Conservation (phyloP, 2,113 vertebrate genomes). For the Neopipo cinnamomea region DNA sequence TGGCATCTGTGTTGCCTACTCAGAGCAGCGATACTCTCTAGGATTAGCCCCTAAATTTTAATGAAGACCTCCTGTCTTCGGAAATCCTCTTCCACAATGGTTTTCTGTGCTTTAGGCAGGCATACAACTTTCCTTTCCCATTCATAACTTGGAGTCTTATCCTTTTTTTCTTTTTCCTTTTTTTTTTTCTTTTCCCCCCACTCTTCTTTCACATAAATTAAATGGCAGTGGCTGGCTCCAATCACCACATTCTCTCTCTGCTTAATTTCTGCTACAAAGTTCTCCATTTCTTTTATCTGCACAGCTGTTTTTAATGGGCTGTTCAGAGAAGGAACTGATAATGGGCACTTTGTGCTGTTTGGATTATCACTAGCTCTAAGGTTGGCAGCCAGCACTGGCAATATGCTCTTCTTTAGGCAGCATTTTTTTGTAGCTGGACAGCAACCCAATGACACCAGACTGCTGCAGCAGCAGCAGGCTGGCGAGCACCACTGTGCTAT, state of each 20-base stretch:
- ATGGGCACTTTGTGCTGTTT: slow-evolving; percentile 70
- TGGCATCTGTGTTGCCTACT: neutral
- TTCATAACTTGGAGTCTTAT: slow-evolving; percentile 59
- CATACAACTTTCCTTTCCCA: slow-evolving; percentile 28
- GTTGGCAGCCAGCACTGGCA: slow-evolving; percentile 62
- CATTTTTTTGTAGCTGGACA: slow-evolving; percentile 51
- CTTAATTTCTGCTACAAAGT: slow-evolving; percentile 66
- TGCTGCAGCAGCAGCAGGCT: slow-evolving; percentile 10
- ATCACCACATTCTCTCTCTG: slow-evolving; percentile 21
- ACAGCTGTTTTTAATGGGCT: slow-evolving; percentile 72
- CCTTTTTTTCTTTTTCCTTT: neutral
- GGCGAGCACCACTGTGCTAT: neutral
- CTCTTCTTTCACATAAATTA: slow-evolving; percentile 44
- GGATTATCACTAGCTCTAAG: slow-evolving; percentile 64
- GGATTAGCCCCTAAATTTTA: neutral
- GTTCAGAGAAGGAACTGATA: slow-evolving; percentile 69
- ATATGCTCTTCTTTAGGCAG: slow-evolving; percentile 60
- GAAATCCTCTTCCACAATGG: neutral
- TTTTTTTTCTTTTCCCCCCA: neutral
- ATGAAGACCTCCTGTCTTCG: neutral
- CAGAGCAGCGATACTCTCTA: neutral
- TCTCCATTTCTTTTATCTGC: slow-evolving; percentile 69
- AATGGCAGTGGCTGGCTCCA: slow-evolving; percentile 47
- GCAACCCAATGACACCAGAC: slow-evolving; percentile 36
- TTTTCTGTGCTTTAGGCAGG: slow-evolving; percentile 18